phyloP scores from a whole-genome alignment of 1,140 invertebrate genomes.

The Pentalonia nigronervosa region DNA sequence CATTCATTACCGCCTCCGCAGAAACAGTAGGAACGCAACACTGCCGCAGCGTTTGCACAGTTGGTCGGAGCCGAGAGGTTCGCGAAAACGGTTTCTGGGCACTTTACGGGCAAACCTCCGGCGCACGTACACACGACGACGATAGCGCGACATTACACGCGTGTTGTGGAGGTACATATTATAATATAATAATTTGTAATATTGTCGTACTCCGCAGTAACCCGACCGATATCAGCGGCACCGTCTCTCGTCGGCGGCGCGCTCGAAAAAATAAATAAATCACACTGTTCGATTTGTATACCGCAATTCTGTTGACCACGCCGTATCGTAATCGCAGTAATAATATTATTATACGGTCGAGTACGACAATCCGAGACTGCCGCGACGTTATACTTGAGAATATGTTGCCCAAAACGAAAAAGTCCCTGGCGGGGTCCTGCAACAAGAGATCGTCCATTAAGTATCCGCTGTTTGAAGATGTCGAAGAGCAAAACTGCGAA shows the following conservation, averaged over 20 bases:
- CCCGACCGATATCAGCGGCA: neutral
- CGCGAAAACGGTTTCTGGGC: neutral
- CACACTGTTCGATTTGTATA: neutral
- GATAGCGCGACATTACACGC: neutral
- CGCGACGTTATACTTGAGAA: no score
- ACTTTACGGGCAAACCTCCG: neutral
- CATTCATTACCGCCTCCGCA: neutral
- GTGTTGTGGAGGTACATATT: neutral
- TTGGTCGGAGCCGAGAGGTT: neutral
- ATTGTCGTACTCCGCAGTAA: neutral
- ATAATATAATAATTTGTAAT: neutral
- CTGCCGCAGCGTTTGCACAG: neutral
- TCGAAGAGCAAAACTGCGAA: slow-evolving; percentile 21
- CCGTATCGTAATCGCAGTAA: neutral
- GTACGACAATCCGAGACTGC: neutral
- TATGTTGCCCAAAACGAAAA: neutral
- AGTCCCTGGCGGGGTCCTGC: neutral
- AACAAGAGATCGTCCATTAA: neutral
- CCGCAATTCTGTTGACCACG: neutral
- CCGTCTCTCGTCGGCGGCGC: neutral
- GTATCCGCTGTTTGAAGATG: neutral
- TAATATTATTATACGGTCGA: neutral
- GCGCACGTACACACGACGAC: neutral
- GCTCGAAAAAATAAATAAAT: neutral
- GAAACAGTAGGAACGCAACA: neutral